phyloP scores from a whole-genome alignment of 2,888 invertebrate genomes.

The Acanthococcus lagerstroemiae region DNA sequence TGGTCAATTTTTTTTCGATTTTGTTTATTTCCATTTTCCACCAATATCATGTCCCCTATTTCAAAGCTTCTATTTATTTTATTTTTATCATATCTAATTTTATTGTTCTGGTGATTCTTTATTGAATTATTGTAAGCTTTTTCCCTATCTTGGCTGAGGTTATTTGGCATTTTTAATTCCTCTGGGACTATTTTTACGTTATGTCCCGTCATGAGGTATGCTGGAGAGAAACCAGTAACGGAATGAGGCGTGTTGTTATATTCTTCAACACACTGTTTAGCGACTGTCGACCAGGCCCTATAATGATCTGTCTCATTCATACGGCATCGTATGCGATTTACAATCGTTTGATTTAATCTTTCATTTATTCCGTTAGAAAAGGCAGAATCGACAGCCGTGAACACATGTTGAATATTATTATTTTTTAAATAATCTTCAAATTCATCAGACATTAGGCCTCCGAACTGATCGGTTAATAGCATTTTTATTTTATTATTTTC shows the following conservation, averaged over 20 bases:
- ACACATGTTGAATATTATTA: background rate
- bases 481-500: constrained; percentile 21
- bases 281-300: background rate
- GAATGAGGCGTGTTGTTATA: background rate
- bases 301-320: background rate
- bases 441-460: background rate
- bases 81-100: background rate
- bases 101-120: background rate
- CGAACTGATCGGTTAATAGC: constrained; percentile 26
- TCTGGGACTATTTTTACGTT: background rate
- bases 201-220: background rate
- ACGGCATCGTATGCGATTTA: background rate
- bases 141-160: background rate
- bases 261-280: background rate
- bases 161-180: background rate
- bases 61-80: background rate
- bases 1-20: background rate
- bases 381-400: background rate
- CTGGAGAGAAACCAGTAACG: background rate
- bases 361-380: background rate
- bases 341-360: background rate
- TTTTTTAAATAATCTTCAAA: constrained; percentile 30
- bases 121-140: background rate
- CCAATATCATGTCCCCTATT: background rate
- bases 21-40: background rate